Percentiles rank a stretch among this genome's conserved stretches.
phyloP scores from a whole-genome alignment of 2,888 invertebrate species.

The Drosophila tanythrix region DNA sequence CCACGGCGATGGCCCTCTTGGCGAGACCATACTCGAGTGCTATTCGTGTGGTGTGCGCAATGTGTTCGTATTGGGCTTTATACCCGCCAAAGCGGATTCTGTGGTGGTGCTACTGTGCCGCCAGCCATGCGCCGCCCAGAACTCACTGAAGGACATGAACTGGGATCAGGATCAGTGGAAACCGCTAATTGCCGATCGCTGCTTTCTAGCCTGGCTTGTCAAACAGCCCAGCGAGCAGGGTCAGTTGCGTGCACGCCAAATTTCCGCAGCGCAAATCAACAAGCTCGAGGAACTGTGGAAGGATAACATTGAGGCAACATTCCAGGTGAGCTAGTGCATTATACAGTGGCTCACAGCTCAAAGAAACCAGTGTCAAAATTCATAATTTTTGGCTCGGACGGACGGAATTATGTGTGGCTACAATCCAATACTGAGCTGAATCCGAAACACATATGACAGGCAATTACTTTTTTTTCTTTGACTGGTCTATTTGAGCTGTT shows the following conservation, averaged over 20 bases:
- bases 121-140: conserved; percentile 99
- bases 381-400: too few relatives aligned
- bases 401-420: too few relatives aligned
- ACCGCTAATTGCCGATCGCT: conserved; percentile 97
- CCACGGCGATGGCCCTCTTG: conserved; percentile 98
- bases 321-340: conserved; percentile 86
- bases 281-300: conserved; percentile 99
- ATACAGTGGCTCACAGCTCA: not conserved
- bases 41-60: conserved; percentile 99
- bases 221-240: conserved; percentile 99
- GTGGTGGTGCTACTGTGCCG: conserved; percentile 98
- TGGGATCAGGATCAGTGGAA: conserved; percentile 99
- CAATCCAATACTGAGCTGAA: too few relatives aligned
- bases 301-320: conserved; percentile 98
- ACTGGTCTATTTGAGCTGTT: too few relatives aligned
- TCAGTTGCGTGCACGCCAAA: conserved; percentile 97
- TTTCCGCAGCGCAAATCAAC: conserved; percentile 98
- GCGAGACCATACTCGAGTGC: conserved; percentile 98
- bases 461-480: too few relatives aligned
- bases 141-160: conserved; percentile 98
- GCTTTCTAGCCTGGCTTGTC: conserved; percentile 98
- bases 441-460: too few relatives aligned
- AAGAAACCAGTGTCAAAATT: too few relatives aligned
- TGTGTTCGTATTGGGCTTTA: conserved; percentile 99
- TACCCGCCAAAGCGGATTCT: conserved; percentile 99